A percentile compares a stretch with the other conserved stretches of the same genome.
These are phyloP conservation scores for Drosophila triauraria DNA, from an alignment of 1,140 invertebrate genomes.

Conservation along the genomic window DNA sequence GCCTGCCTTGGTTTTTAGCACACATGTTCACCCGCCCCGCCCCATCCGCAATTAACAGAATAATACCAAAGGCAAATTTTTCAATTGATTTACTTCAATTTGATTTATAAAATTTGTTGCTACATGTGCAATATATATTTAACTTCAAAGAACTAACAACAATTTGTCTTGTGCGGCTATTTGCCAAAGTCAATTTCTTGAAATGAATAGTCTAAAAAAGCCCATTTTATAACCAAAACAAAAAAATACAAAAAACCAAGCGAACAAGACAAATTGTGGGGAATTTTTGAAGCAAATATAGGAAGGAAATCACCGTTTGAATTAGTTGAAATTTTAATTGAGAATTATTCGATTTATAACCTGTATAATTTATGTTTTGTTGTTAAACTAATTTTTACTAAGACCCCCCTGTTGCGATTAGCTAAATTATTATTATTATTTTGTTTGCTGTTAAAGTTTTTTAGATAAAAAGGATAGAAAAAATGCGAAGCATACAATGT, in stretches of 20 bases:
- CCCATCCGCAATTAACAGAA: constrained; percentile 25
- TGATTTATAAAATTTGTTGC: constrained; percentile 57
- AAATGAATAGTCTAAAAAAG: constrained; percentile 63
- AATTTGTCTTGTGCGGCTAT: constrained; percentile 72
- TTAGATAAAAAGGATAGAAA: constrained; percentile 53
- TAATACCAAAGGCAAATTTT: constrained; percentile 65
- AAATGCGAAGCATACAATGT: constrained; percentile 59
- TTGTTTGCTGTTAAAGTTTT: constrained; percentile 73
- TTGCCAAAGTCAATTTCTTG: constrained; percentile 65
- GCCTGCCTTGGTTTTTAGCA: constrained; percentile 19
- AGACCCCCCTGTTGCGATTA: constrained; percentile 62
- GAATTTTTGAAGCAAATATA: constrained; percentile 18
- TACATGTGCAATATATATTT: constrained; percentile 35
- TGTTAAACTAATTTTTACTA: constrained; percentile 77
- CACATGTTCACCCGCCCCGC: constrained; percentile 35
- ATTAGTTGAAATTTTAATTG: constrained; percentile 61
- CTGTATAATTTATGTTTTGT: constrained; percentile 61
- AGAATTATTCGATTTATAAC: constrained; percentile 50
- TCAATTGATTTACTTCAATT: constrained; percentile 68
- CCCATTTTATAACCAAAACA: constrained; percentile 12
- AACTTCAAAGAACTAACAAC: constrained; percentile 29
- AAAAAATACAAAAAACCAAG: constrained; percentile 15
- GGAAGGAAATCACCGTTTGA: constrained; percentile 18
- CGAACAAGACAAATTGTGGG: constrained; percentile 64
- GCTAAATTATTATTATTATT: constrained; percentile 77